Evolutionary conservation across 2,797 vertebrate species (phyloP).

Genomic region (Furcifer pardalis): DNA sequence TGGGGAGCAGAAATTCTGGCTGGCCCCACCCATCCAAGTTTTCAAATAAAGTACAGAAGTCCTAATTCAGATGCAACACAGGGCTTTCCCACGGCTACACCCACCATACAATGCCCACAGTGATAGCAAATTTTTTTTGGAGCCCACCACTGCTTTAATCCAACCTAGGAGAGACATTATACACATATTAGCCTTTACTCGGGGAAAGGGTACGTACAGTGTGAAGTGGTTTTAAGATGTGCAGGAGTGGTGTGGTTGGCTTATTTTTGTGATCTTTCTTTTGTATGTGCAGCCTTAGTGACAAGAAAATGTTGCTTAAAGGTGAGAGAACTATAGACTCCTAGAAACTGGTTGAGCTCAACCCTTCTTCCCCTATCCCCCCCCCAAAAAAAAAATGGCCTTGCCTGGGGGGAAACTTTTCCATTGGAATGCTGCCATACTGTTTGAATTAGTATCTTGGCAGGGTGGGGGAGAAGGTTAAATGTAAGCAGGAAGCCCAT

Average conservation of each 20-base stretch:
- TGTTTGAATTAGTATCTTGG: slow-evolving; percentile 74
- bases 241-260: no score
- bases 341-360: not conserved
- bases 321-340: not conserved
- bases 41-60: no score
- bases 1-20: no score
- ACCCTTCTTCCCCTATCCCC: not conserved
- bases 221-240: not conserved
- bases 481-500: slow-evolving; percentile 72
- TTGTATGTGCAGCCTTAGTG: not conserved
- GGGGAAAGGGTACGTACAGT: not conserved
- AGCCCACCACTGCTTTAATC: no score
- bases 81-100: no score
- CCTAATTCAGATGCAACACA: no score
- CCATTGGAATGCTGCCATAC: slow-evolving; percentile 70
- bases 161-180: not conserved
- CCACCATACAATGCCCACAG: no score
- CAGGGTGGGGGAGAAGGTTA: slow-evolving; percentile 27
- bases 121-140: no score
- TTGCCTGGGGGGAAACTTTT: not conserved
- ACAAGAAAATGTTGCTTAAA: not conserved
- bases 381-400: not conserved
- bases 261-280: not conserved
- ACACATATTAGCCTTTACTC: not conserved
- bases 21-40: no score